phyloP scores from a whole-genome alignment of 2,888 invertebrate species.

The Coremacera marginata region DNA sequence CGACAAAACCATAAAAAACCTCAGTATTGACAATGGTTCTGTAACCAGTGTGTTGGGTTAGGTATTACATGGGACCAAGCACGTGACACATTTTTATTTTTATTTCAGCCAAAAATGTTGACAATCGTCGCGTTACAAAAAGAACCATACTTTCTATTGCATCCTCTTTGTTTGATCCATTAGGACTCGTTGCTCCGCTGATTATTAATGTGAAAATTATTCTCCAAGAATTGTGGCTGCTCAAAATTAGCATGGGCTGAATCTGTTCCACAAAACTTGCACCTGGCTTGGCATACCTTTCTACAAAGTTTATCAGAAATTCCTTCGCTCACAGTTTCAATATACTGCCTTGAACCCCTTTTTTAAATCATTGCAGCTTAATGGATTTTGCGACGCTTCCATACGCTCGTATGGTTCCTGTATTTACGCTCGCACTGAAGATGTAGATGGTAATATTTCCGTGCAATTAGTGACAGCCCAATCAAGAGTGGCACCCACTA shows the following conservation, averaged over 20 bases:
- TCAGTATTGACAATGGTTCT: too few species aligned
- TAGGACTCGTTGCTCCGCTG: not conserved
- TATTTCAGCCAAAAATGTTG: not conserved
- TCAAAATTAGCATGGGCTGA: not conserved
- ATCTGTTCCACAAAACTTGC: not conserved
- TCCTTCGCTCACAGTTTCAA: not conserved
- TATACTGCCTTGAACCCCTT: not conserved
- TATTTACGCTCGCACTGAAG: slow-evolving; percentile 23
- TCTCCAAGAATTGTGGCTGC: not conserved
- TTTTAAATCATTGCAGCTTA: not conserved
- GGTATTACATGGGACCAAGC: not conserved
- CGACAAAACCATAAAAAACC: too few species aligned
- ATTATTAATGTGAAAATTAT: not conserved
- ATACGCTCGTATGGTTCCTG: slow-evolving; percentile 35
- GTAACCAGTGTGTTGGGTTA: not conserved
- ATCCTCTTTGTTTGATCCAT: too few species aligned
- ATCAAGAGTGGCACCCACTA: slow-evolving; percentile 34
- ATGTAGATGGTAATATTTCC: not conserved
- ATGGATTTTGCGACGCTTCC: not conserved
- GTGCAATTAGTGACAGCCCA: slow-evolving; percentile 14
- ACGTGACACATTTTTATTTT: not conserved
- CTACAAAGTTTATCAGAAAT: not conserved
- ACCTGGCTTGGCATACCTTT: not conserved
- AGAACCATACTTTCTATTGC: too few species aligned
- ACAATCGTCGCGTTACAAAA: not conserved